Evolutionary conservation across 2,888 invertebrate species (phyloP).

Genomic region (Amiota communis): DNA sequence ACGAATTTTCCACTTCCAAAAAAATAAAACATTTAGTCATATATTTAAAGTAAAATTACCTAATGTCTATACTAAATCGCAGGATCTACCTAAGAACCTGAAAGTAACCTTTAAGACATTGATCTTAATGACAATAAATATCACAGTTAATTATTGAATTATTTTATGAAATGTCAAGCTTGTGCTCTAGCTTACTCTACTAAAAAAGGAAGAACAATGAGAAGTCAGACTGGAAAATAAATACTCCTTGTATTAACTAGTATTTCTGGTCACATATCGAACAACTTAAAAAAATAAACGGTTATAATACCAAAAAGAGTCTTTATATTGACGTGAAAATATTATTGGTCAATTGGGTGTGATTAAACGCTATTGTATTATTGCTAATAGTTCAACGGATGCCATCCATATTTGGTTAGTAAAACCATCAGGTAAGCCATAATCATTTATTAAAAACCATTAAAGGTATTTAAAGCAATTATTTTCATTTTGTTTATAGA

Average conservation of each 20-base stretch:
- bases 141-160: no score
- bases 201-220: no score
- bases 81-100: no score
- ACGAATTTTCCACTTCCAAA: no score
- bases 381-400: background rate
- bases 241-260: background rate
- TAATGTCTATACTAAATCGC: no score
- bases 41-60: no score
- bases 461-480: conserved; percentile 40
- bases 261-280: background rate
- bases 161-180: no score
- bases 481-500: conserved; percentile 44
- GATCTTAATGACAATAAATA: no score
- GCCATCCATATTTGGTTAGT: background rate
- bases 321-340: background rate
- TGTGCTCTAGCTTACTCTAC: no score
- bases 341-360: background rate
- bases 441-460: conserved; percentile 34
- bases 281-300: background rate
- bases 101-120: no score
- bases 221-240: no score
- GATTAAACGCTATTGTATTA: background rate
- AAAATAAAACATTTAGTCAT: no score
- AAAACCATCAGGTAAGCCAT: conserved; percentile 38
- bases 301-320: background rate